Conservation (phyloP, 1,140 invertebrate species). For the Solenopsis invicta region DNA sequence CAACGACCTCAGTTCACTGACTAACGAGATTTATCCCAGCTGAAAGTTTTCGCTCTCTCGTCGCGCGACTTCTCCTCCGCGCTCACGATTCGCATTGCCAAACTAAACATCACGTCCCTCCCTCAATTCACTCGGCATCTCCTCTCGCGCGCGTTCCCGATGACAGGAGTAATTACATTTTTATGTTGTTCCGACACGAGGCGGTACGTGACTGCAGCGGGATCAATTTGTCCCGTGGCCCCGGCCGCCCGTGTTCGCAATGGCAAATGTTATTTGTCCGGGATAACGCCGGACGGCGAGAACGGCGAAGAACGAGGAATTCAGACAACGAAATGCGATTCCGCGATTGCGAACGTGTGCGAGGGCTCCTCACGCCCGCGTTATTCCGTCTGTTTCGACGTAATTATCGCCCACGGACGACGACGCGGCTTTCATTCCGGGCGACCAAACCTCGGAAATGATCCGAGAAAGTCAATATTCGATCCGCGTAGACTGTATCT, state of each 20-base stretch:
- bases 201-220: slow-evolving; percentile 75
- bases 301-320: slow-evolving; percentile 60
- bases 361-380: slow-evolving; percentile 5
- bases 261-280: slow-evolving; percentile 79
- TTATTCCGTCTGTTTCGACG: slow-evolving; percentile 31
- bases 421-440: slow-evolving; percentile 40
- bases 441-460: not conserved
- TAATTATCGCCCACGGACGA: slow-evolving; percentile 47
- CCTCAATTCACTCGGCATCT: slow-evolving; percentile 64
- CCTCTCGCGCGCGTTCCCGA: slow-evolving; percentile 69
- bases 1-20: slow-evolving; percentile 55
- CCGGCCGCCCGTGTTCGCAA: slow-evolving; percentile 74
- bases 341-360: slow-evolving; percentile 57
- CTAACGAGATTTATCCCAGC: slow-evolving; percentile 61
- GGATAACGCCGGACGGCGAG: slow-evolving; percentile 69
- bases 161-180: slow-evolving; percentile 81
- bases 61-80: not conserved
- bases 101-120: slow-evolving; percentile 74
- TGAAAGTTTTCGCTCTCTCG: slow-evolving; percentile 24
- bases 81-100: slow-evolving; percentile 69
- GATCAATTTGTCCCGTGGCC: slow-evolving; percentile 78
- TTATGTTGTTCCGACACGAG: slow-evolving; percentile 78
- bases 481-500: not conserved
- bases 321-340: slow-evolving; percentile 68
- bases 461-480: not conserved